These are phyloP conservation scores for Hemiscyllium ocellatum DNA, from an alignment of 2,113 vertebrate genomes.

Conservation along the genomic window DNA sequence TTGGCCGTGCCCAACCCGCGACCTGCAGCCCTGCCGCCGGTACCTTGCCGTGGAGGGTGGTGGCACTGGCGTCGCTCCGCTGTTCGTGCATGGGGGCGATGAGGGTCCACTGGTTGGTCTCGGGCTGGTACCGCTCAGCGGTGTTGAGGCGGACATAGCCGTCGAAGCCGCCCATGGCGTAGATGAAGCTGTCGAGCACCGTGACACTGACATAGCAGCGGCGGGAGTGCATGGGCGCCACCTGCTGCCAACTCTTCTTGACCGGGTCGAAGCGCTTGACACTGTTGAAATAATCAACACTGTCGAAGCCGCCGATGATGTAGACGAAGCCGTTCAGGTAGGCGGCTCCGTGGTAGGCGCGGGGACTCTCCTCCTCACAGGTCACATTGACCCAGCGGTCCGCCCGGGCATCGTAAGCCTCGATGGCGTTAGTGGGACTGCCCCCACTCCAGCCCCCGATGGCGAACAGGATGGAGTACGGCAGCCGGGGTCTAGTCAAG, in stretches of 20 bases:
- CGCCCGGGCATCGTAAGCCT: slow-evolving; percentile 61
- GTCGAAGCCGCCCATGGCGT: slow-evolving; percentile 73
- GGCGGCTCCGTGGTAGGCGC: slow-evolving; percentile 61
- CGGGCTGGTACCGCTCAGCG: slow-evolving; percentile 60
- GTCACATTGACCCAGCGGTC: slow-evolving; percentile 66
- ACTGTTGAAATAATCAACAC: slow-evolving; percentile 61
- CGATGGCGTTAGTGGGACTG: slow-evolving; percentile 61
- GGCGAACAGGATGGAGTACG: slow-evolving; percentile 62
- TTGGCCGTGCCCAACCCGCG: neutral
- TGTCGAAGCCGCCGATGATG: slow-evolving; percentile 66
- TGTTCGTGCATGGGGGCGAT: slow-evolving; percentile 66
- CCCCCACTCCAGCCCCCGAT: slow-evolving; percentile 68
- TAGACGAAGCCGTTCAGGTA: slow-evolving; percentile 66
- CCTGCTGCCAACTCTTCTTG: slow-evolving; percentile 61
- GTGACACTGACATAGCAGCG: slow-evolving; percentile 70
- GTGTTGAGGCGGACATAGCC: slow-evolving; percentile 65
- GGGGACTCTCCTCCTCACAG: slow-evolving; percentile 52
- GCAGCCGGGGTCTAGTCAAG: slow-evolving; percentile 63
- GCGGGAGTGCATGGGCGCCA: slow-evolving; percentile 67
- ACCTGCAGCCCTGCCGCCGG: neutral
- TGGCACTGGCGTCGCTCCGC: slow-evolving; percentile 65
- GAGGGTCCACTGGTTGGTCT: slow-evolving; percentile 70
- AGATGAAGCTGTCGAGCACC: slow-evolving; percentile 55
- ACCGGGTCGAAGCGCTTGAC: slow-evolving; percentile 64
- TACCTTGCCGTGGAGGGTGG: slow-evolving; percentile 66